A percentile compares a stretch with the other conserved stretches of the same genome.
Conservation (phyloP, 2,797 vertebrate genomes). For the Sebastes kiyomatsui region DNA sequence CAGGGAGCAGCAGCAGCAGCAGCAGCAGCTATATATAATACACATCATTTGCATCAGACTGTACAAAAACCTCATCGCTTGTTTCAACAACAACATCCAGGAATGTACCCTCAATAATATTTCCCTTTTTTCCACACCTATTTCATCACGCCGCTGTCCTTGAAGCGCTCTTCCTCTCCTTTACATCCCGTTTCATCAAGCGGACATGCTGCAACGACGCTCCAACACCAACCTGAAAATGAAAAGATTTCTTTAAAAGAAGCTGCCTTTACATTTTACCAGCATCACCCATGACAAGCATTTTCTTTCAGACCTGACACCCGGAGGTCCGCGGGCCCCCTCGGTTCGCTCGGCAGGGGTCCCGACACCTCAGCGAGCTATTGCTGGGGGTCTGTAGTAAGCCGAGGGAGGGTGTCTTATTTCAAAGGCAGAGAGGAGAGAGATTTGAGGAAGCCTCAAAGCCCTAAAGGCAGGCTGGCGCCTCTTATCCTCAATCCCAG, state of each 20-base stretch:
- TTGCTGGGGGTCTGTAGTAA: constrained; percentile 60
- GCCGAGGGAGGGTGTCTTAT: constrained; percentile 58
- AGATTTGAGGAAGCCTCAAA: constrained; percentile 75
- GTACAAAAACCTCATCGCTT: background rate
- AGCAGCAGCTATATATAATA: constrained; percentile 34
- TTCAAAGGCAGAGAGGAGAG: constrained; percentile 76
- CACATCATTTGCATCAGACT: constrained; percentile 37
- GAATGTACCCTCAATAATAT: constrained; percentile 1
- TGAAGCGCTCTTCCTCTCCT: constrained; percentile 15
- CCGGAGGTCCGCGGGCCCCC: constrained; percentile 22
- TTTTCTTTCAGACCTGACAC: constrained; percentile 29
- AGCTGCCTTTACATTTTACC: background rate
- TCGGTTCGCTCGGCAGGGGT: constrained; percentile 35
- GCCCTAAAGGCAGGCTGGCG: constrained; percentile 65
- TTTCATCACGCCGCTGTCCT: constrained; percentile 45
- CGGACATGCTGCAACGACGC: background rate
- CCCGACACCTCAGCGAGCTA: constrained; percentile 34
- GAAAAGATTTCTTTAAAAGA: constrained; percentile 6
- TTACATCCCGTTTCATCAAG: constrained; percentile 40
- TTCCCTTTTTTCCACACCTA: background rate
- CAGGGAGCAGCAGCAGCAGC: constrained; percentile 37
- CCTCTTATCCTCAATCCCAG: constrained; percentile 56
- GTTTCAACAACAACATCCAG: constrained; percentile 9
- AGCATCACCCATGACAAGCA: background rate
- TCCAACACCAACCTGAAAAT: background rate